A percentile compares a stretch with the other conserved stretches of the same genome.
phyloP scores from a whole-genome alignment of 2,888 invertebrate genomes.

The Agrenia bidenticulata region DNA sequence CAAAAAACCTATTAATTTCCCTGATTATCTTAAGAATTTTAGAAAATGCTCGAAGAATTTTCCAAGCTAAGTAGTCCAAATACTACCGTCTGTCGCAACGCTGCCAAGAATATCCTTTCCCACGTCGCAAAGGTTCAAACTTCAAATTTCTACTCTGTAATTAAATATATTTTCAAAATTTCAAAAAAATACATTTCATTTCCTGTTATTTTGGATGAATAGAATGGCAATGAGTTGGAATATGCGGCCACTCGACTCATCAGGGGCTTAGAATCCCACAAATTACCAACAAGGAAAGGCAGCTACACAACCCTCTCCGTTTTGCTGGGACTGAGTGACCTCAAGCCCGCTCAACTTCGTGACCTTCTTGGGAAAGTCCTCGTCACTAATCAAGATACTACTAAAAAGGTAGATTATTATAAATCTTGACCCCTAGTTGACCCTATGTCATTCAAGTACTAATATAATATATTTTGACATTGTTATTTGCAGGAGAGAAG shows the following conservation, averaged over 20 bases:
- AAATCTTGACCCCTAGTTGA: neutral
- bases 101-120: conserved; percentile 23
- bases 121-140: too few species aligned
- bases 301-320: conserved; percentile 24
- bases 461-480: neutral
- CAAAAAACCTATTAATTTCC: too few species aligned
- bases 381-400: conserved; percentile 23
- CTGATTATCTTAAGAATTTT: neutral
- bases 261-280: conserved; percentile 27
- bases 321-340: conserved; percentile 17
- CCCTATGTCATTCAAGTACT: neutral
- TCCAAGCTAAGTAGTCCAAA: conserved; percentile 23
- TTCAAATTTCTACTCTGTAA: neutral
- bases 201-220: too few species aligned
- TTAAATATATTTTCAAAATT: neutral
- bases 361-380: conserved; percentile 26
- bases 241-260: conserved; percentile 29
- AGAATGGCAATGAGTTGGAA: conserved; percentile 17
- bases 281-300: conserved; percentile 23
- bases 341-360: conserved; percentile 16
- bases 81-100: conserved; percentile 20
- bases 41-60: conserved; percentile 30
- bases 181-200: neutral
- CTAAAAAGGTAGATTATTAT: conserved; percentile 27
- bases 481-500: conserved; percentile 27